Conservation (phyloP, 1,140 invertebrate species). For the Drosophila albomicans region DNA sequence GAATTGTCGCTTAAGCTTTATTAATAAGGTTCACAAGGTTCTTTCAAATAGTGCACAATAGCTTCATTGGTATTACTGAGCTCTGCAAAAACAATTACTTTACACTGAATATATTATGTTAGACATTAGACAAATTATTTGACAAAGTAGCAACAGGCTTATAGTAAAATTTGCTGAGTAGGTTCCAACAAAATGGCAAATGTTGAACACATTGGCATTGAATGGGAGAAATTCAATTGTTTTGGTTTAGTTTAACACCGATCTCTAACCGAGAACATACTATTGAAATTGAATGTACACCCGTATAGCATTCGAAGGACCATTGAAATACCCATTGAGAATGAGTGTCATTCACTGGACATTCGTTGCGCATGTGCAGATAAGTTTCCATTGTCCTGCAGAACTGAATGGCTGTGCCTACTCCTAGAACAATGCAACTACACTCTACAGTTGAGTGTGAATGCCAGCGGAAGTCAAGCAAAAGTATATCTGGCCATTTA, state of each 20-base stretch:
- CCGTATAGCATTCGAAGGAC: slow-evolving; percentile 48
- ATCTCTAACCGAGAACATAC: slow-evolving; percentile 37
- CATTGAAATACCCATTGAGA: slow-evolving; percentile 3
- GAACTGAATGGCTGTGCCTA: slow-evolving; percentile 65
- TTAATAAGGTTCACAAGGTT: too few relatives aligned
- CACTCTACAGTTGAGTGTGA: slow-evolving; percentile 73
- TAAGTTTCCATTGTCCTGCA: slow-evolving; percentile 48
- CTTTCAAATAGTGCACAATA: too few relatives aligned
- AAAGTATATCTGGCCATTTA: slow-evolving; percentile 50
- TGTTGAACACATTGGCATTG: slow-evolving; percentile 2
- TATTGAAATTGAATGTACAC: slow-evolving; percentile 38
- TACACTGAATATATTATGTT: too few relatives aligned
- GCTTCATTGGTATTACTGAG: too few relatives aligned
- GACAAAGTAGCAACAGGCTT: not conserved
- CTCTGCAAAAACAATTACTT: too few relatives aligned
- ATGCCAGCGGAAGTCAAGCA: slow-evolving; percentile 57
- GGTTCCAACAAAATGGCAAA: slow-evolving; percentile 4
- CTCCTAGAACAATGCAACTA: slow-evolving; percentile 61
- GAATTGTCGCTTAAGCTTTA: too few relatives aligned
- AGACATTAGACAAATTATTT: too few relatives aligned
- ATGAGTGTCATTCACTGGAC: slow-evolving; percentile 32
- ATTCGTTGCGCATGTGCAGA: slow-evolving; percentile 78
- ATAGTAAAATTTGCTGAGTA: not conserved
- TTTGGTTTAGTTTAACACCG: slow-evolving; percentile 5
- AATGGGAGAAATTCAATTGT: slow-evolving; percentile 14